A percentile compares a stretch with the other conserved stretches of the same genome.
Conservation (phyloP, 1,140 invertebrate genomes). For the Monomorium pharaonis region DNA sequence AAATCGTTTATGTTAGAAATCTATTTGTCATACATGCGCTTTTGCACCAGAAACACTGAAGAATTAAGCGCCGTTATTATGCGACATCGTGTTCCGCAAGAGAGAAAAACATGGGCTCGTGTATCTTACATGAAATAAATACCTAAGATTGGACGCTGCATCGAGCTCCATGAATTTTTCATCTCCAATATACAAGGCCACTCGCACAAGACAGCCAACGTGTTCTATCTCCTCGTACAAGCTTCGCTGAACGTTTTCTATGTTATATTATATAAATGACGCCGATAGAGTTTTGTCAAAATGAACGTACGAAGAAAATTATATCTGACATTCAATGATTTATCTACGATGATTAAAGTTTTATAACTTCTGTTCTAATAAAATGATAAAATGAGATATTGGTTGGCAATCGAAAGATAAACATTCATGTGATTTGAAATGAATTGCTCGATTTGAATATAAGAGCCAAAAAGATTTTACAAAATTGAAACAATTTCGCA, state of each 20-base stretch:
- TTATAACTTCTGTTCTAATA: background rate
- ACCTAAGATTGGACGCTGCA: slow-evolving; percentile 39
- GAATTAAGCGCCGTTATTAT: slow-evolving; percentile 14
- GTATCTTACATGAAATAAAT: slow-evolving; percentile 54
- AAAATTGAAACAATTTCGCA: slow-evolving; percentile 20
- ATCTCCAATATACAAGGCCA: slow-evolving; percentile 46
- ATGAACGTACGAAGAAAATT: slow-evolving; percentile 1
- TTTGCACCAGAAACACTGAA: background rate
- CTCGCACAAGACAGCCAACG: slow-evolving; percentile 26
- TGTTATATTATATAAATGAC: slow-evolving; percentile 36
- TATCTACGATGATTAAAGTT: background rate
- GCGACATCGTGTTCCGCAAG: background rate
- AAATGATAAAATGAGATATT: background rate
- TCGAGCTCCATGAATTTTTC: slow-evolving; percentile 52
- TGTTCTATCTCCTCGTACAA: slow-evolving; percentile 37
- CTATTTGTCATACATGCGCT: background rate
- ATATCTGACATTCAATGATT: background rate
- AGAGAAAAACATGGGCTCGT: slow-evolving; percentile 21
- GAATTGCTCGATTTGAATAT: background rate
- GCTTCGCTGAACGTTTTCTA: slow-evolving; percentile 12
- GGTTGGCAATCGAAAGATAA: background rate
- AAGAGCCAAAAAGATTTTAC: background rate
- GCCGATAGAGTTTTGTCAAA: slow-evolving; percentile 1
- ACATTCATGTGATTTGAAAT: background rate
- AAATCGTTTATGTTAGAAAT: background rate